Percentiles rank a stretch among this genome's conserved stretches.
These are phyloP conservation scores for Hyaena hyaena DNA, from an alignment of 2,113 vertebrate species.

Conservation along the genomic window DNA sequence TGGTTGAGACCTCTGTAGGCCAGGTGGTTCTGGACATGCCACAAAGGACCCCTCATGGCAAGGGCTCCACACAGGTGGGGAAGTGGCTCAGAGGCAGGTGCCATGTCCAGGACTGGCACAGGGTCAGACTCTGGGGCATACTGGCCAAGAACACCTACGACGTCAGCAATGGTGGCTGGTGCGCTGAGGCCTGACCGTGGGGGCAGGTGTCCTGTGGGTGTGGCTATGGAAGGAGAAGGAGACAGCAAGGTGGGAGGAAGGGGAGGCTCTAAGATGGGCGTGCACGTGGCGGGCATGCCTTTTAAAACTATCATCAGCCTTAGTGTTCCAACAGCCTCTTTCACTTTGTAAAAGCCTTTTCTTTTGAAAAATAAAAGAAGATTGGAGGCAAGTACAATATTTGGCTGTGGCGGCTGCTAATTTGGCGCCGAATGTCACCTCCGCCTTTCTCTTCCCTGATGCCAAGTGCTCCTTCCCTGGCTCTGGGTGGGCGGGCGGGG, in stretches of 20 bases:
- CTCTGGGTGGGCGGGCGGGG: slow-evolving; percentile 69
- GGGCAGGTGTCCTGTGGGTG: background rate
- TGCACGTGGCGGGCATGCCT: background rate
- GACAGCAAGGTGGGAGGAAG: rapidly evolving
- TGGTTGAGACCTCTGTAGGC: background rate
- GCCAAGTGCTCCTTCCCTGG: slow-evolving; percentile 70
- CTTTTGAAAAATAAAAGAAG: slow-evolving; percentile 82
- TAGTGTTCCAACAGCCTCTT: slow-evolving; percentile 80
- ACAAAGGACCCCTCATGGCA: background rate
- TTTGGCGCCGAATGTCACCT: slow-evolving; percentile 84
- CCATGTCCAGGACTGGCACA: background rate
- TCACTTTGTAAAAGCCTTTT: slow-evolving; percentile 82
- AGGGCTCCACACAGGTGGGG: background rate
- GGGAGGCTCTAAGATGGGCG: background rate
- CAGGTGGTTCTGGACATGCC: background rate
- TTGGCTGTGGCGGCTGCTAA: slow-evolving; percentile 86
- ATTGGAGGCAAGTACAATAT: slow-evolving; percentile 84
- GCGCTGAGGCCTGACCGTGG: background rate
- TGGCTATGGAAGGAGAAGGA: background rate
- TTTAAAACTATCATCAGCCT: slow-evolving; percentile 65
- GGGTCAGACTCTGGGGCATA: background rate
- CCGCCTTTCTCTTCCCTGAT: slow-evolving; percentile 80
- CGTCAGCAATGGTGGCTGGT: background rate
- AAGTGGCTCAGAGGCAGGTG: background rate
- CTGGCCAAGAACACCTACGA: background rate